These are phyloP conservation scores for Denticeps clupeoides DNA, from an alignment of 2,797 vertebrate genomes.

Conservation along the genomic window DNA sequence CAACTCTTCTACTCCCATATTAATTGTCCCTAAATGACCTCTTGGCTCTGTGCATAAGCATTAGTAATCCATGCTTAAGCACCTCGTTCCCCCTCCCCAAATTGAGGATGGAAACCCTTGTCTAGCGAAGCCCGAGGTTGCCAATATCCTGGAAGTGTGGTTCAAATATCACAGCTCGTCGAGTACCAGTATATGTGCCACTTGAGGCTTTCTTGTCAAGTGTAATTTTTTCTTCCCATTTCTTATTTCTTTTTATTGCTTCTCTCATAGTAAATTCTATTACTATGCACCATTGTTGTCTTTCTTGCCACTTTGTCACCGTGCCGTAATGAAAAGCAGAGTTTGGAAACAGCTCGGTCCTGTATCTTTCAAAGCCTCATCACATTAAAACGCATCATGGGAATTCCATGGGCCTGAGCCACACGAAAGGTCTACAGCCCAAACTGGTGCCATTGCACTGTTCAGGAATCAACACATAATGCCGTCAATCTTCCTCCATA, in stretches of 20 bases:
- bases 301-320: constrained; percentile 35
- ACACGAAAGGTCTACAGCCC: constrained; percentile 21
- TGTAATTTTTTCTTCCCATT: constrained; percentile 33
- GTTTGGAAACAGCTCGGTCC: constrained; percentile 21
- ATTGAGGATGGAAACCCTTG: constrained; percentile 38
- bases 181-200: constrained; percentile 38
- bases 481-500: constrained; percentile 7
- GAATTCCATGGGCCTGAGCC: constrained; percentile 32
- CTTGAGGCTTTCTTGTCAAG: constrained; percentile 36
- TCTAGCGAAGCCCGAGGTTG: constrained; percentile 35
- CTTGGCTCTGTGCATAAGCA: neutral
- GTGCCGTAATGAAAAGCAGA: constrained; percentile 8
- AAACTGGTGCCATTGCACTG: constrained; percentile 32
- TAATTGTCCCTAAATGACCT: constrained; percentile 11
- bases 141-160: constrained; percentile 40
- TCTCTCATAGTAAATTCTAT: constrained; percentile 29
- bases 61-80: neutral
- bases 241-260: constrained; percentile 36
- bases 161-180: constrained; percentile 43
- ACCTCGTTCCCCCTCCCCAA: constrained; percentile 5
- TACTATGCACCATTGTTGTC: constrained; percentile 35
- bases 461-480: constrained; percentile 31
- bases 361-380: constrained; percentile 28
- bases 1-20: no score
- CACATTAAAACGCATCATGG: constrained; percentile 29